These are phyloP conservation scores for Xiphophorus birchmanni DNA, from an alignment of 2,797 vertebrate species.

Conservation along the genomic window DNA sequence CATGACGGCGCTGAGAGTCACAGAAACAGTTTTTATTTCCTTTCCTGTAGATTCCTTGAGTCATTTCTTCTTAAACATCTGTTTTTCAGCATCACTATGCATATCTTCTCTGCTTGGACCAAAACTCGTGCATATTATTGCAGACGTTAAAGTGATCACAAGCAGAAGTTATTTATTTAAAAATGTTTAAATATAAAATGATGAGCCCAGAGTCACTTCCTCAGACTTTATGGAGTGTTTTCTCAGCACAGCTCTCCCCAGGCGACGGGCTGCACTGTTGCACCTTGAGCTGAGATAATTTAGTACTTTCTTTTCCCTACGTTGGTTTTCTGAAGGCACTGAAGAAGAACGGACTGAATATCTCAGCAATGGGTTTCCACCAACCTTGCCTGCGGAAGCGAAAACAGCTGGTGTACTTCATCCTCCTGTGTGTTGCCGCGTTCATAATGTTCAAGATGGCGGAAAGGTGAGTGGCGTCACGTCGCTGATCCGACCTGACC, in stretches of 20 bases:
- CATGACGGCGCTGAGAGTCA: too few species aligned
- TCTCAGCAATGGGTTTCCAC: not conserved
- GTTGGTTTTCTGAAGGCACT: not conserved
- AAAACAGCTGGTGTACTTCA: not conserved
- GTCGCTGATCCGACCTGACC: not conserved
- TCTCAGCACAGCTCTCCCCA: not conserved
- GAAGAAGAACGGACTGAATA: not conserved
- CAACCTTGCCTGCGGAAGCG: not conserved
- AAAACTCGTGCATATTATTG: not conserved
- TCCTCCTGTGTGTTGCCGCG: not conserved
- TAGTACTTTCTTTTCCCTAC: not conserved
- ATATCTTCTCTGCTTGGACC: not conserved
- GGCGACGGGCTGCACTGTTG: not conserved
- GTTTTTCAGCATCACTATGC: too few species aligned
- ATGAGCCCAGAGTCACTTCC: not conserved
- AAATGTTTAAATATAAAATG: not conserved
- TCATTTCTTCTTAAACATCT: too few species aligned
- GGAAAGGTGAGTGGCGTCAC: not conserved
- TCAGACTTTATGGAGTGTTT: not conserved
- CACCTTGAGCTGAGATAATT: not conserved
- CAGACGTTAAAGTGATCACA: not conserved
- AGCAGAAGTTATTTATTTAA: not conserved
- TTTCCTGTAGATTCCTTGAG: not conserved
- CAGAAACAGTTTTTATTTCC: not conserved
- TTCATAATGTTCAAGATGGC: not conserved